Evolutionary conservation across 2,797 vertebrate genomes (phyloP).

Genomic region (Malurus leucopterus): DNA sequence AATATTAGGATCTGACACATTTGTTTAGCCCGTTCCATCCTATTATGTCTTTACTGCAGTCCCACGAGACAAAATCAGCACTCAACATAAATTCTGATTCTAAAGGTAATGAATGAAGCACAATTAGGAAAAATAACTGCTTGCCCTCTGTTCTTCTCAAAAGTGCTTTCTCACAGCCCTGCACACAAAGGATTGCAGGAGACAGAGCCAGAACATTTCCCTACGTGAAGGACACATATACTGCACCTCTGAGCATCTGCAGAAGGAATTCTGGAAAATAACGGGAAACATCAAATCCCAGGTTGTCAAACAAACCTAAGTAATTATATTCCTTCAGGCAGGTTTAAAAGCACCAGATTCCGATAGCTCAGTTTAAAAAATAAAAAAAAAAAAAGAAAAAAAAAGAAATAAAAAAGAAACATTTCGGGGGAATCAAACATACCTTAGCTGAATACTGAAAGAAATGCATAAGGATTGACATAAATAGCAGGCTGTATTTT

Average conservation of each 20-base stretch:
- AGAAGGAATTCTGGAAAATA: not conserved
- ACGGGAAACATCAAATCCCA: not conserved
- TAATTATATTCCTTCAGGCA: not conserved
- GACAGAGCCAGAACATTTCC: not conserved
- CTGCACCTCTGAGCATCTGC: not conserved
- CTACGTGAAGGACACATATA: not conserved
- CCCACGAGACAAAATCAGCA: not conserved
- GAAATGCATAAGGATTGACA: not conserved
- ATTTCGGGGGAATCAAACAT: not conserved
- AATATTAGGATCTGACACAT: not conserved
- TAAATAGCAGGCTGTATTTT: not conserved
- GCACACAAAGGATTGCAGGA: not conserved
- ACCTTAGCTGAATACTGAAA: not conserved
- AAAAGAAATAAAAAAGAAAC: no score
- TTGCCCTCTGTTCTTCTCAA: not conserved
- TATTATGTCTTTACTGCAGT: not conserved
- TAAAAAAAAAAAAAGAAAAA: not conserved
- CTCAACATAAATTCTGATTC: not conserved
- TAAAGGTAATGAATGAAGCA: not conserved
- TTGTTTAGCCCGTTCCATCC: not conserved
- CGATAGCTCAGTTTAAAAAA: not conserved
- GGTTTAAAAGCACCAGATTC: not conserved
- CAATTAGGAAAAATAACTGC: not conserved
- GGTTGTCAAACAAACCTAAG: not conserved
- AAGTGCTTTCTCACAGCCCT: not conserved